These are phyloP conservation scores for Amiota communis DNA, from an alignment of 2,888 invertebrate genomes.

Conservation along the genomic window DNA sequence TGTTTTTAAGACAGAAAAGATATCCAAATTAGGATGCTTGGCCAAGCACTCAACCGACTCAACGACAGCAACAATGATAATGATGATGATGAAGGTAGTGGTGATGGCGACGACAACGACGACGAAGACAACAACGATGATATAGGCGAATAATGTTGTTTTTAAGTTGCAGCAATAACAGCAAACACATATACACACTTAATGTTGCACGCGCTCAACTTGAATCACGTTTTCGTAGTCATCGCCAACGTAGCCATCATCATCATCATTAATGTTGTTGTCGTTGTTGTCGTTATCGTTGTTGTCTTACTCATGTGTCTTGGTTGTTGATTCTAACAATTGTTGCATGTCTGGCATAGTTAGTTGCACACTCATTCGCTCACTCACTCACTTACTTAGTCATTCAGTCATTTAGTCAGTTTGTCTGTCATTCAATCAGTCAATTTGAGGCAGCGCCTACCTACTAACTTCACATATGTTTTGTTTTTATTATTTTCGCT, in stretches of 20 bases:
- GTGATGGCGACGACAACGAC: neutral
- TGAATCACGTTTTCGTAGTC: conserved; percentile 56
- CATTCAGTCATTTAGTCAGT: neutral
- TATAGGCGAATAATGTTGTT: neutral
- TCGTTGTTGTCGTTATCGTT: conserved; percentile 12
- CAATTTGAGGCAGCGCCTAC: conserved; percentile 1
- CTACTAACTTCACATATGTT: conserved; percentile 51
- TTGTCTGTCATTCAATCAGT: conserved; percentile 9
- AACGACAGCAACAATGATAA: conserved; percentile 36
- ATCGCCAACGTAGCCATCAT: conserved; percentile 17
- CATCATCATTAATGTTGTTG: conserved; percentile 17
- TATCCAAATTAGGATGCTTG: conserved; percentile 61
- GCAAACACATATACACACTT: neutral
- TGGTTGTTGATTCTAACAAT: conserved; percentile 37
- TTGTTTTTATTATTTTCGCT: conserved; percentile 36
- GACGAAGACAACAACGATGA: neutral
- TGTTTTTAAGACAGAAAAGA: conserved; percentile 7
- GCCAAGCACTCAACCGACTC: conserved; percentile 43
- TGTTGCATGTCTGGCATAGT: conserved; percentile 41
- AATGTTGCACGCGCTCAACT: conserved; percentile 51
- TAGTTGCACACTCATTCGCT: neutral
- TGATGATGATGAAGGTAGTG: neutral
- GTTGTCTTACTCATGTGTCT: conserved; percentile 19
- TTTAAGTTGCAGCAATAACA: neutral
- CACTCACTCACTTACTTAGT: neutral